phyloP scores from a whole-genome alignment of 2,888 invertebrate genomes.

The Ethmia dodecea region DNA sequence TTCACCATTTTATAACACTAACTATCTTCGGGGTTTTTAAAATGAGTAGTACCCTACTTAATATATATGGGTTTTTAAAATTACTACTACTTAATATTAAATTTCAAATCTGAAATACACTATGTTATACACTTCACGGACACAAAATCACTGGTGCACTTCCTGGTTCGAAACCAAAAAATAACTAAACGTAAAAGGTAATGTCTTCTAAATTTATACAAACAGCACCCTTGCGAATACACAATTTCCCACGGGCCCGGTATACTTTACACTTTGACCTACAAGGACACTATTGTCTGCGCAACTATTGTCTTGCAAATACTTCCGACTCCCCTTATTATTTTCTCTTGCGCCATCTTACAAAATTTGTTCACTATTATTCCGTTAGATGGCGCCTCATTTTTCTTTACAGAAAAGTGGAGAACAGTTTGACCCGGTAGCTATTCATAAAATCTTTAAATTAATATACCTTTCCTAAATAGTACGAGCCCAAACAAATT shows the following conservation, averaged over 20 bases:
- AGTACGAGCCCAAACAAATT: no score
- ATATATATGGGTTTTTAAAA: no score
- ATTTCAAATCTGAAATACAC: no score
- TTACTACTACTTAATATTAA: no score
- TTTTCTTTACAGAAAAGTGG: conserved; percentile 14
- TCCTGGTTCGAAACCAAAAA: conserved; percentile 51
- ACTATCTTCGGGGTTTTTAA: no score
- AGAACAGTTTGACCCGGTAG: no score
- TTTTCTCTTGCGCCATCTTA: conserved; percentile 24
- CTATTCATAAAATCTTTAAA: no score
- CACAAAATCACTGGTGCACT: no score
- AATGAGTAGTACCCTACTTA: no score
- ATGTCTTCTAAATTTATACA: conserved; percentile 53
- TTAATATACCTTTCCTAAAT: no score
- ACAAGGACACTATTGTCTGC: conserved; percentile 47
- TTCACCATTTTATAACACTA: no score
- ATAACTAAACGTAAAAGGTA: conserved; percentile 54
- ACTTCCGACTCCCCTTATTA: conserved; percentile 47
- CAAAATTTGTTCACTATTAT: conserved; percentile 29
- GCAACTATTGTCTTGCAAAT: conserved; percentile 54
- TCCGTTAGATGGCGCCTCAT: conserved; percentile 51
- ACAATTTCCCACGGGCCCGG: conserved; percentile 45
- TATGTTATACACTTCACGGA: no score
- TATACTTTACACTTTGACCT: conserved; percentile 55
- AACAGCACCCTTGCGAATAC: conserved; percentile 49